These are phyloP conservation scores for Ctenoplectra terminalis DNA, from an alignment of 1,140 invertebrate species.

Conservation along the genomic window DNA sequence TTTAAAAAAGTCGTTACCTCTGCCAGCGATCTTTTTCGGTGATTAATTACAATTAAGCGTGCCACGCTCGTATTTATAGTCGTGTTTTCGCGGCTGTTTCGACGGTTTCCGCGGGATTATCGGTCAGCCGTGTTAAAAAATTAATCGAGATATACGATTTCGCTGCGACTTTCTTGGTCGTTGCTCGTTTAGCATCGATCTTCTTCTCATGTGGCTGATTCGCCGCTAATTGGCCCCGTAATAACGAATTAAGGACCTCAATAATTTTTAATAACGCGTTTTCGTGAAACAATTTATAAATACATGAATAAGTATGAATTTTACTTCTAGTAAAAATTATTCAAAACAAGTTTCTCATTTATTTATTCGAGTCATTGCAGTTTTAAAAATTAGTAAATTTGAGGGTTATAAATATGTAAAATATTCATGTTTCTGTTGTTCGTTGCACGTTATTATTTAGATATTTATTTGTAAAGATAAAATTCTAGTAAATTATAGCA, in stretches of 20 bases:
- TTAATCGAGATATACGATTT: slow-evolving; percentile 13
- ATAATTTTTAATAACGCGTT: background rate
- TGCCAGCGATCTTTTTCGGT: background rate
- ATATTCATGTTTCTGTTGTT: no score
- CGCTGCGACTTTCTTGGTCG: no score
- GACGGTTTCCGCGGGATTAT: background rate
- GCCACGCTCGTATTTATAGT: slow-evolving; percentile 15
- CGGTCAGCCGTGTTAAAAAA: background rate
- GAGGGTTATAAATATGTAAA: no score
- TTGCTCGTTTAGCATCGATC: background rate
- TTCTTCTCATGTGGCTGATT: background rate
- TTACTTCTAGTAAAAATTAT: no score
- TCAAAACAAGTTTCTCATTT: no score
- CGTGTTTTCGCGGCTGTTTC: background rate
- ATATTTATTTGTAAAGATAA: no score
- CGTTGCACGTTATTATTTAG: no score
- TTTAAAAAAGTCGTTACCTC: slow-evolving; percentile 13
- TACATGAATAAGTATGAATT: no score
- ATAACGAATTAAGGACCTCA: background rate
- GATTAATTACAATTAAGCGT: slow-evolving; percentile 41
- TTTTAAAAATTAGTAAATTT: no score
- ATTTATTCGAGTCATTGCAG: no score
- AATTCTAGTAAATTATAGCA: no score
- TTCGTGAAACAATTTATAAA: no score
- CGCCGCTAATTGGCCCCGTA: background rate